These are phyloP conservation scores for Aelia acuminata DNA, from an alignment of 2,888 invertebrate species.

Conservation along the genomic window DNA sequence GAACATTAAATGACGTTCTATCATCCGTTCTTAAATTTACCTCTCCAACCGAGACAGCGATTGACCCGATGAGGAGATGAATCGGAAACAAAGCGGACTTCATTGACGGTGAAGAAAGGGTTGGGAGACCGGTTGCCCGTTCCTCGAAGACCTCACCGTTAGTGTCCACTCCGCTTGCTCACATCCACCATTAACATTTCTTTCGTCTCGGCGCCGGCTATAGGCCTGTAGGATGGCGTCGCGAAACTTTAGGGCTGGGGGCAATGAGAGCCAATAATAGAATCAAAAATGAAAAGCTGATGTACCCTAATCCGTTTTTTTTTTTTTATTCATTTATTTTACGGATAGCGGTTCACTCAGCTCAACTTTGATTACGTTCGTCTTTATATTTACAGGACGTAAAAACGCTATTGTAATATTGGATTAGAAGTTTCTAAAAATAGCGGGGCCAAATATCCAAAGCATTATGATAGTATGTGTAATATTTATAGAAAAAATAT, in stretches of 20 bases:
- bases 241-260: no score
- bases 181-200: conserved; percentile 40
- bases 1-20: background rate
- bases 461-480: no score
- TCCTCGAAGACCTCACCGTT: conserved; percentile 7
- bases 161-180: conserved; percentile 31
- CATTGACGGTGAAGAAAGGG: conserved; percentile 33
- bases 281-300: background rate
- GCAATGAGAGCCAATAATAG: background rate
- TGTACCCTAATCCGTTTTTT: background rate
- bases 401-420: no score
- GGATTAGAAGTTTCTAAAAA: no score
- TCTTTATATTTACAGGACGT: no score
- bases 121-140: no score
- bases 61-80: background rate
- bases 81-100: conserved; percentile 23
- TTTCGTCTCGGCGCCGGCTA: conserved; percentile 18
- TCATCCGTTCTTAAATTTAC: no score
- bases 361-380: no score
- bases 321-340: no score
- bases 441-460: no score
- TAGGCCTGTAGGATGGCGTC: background rate
- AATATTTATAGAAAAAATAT: no score
- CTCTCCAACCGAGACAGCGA: background rate
- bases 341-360: no score